Evolutionary conservation across 2,888 invertebrate genomes (phyloP).

Genomic region (Bombylius discolor): DNA sequence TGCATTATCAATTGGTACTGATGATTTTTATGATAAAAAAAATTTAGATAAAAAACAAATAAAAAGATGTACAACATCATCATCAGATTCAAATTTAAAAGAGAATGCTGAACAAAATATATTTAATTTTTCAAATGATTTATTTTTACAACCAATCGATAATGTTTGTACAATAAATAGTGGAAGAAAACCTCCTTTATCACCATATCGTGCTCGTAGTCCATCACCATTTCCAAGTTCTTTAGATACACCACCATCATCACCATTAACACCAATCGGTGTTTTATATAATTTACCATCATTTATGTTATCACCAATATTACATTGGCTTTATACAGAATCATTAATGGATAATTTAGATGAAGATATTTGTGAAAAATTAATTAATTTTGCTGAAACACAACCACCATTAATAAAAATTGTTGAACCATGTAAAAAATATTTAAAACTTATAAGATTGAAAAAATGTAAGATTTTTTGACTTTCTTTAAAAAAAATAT

Average conservation of each 20-base stretch:
- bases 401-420: conserved; percentile 45
- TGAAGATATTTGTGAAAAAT: conserved; percentile 44
- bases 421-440: conserved; percentile 44
- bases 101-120: conserved; percentile 25
- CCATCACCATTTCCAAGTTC: conserved; percentile 28
- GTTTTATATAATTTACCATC: conserved; percentile 45
- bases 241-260: conserved; percentile 31
- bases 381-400: conserved; percentile 40
- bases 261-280: conserved; percentile 37
- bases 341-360: conserved; percentile 46
- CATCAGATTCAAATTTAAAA: conserved; percentile 30
- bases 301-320: conserved; percentile 45
- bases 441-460: conserved; percentile 47
- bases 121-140: conserved; percentile 30
- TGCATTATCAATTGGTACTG: background rate
- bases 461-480: conserved; percentile 44
- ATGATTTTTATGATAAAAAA: background rate
- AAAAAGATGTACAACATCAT: conserved; percentile 21
- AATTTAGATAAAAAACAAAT: background rate
- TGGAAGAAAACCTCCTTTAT: conserved; percentile 27
- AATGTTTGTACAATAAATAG: conserved; percentile 16
- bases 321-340: conserved; percentile 53
- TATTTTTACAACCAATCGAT: conserved; percentile 22
- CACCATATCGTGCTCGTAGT: conserved; percentile 29
- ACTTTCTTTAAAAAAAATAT: background rate